Percentiles rank a stretch among this genome's conserved stretches.
Conservation (phyloP, 2,888 invertebrate genomes). For the Priocnemis perturbator region DNA sequence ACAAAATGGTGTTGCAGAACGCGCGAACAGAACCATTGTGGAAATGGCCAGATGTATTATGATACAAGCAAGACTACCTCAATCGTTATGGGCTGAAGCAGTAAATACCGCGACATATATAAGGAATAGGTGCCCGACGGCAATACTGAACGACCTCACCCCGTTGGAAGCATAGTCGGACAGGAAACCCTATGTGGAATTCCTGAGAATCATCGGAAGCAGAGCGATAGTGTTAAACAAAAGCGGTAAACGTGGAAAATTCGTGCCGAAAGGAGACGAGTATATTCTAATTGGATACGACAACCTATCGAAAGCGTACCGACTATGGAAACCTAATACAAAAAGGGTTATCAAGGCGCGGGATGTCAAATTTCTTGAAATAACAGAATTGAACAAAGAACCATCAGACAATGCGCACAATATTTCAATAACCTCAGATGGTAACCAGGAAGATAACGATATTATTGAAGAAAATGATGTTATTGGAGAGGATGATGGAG, state of each 20-base stretch:
- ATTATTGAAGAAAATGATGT: not conserved
- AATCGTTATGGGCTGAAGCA: constrained; percentile 61
- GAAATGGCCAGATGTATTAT: constrained; percentile 58
- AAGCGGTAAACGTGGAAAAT: constrained; percentile 26
- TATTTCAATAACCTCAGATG: too few relatives aligned
- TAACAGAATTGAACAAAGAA: too few relatives aligned
- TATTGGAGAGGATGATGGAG: constrained; percentile 11
- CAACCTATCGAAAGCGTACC: constrained; percentile 34
- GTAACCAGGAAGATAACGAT: constrained; percentile 11
- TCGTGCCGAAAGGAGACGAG: constrained; percentile 30
- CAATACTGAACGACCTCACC: constrained; percentile 26
- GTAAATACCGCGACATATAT: constrained; percentile 53
- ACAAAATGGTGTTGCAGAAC: constrained; percentile 60
- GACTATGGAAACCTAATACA: constrained; percentile 25
- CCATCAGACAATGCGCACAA: too few relatives aligned
- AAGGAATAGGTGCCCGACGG: constrained; percentile 53
- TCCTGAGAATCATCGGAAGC: constrained; percentile 50
- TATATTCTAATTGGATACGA: constrained; percentile 37
- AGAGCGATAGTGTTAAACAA: constrained; percentile 21
- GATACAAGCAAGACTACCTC: constrained; percentile 39
- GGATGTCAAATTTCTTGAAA: constrained; percentile 6
- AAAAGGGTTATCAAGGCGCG: not conserved
- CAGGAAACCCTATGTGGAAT: constrained; percentile 39
- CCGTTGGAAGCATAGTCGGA: constrained; percentile 40
- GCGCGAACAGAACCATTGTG: constrained; percentile 57